phyloP scores from a whole-genome alignment of 1,140 invertebrate species.

The Hormaphis cornu region DNA sequence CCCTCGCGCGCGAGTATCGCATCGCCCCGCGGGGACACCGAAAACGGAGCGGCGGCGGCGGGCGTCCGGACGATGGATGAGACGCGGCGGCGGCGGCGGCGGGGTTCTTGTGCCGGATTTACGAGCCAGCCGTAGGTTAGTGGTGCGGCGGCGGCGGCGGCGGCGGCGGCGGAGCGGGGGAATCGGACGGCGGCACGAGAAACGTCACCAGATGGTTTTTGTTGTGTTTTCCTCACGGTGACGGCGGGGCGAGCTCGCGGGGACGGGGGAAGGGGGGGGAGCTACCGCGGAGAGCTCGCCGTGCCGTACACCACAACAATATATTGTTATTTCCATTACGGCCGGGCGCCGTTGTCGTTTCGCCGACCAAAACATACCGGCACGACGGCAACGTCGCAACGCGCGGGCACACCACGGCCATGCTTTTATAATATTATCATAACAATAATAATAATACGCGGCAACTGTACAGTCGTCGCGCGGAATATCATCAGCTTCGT shows the following conservation, averaged over 20 bases:
- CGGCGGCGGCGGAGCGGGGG: neutral
- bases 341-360: slow-evolving; percentile 15
- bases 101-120: slow-evolving; percentile 17
- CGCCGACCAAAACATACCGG: slow-evolving; percentile 15
- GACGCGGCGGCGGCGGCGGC: neutral
- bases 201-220: slow-evolving; percentile 29
- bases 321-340: too few relatives aligned
- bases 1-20: too few relatives aligned
- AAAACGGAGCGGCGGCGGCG: neutral
- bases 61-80: neutral
- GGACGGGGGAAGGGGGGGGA: neutral
- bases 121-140: slow-evolving; percentile 30
- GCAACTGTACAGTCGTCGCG: too few relatives aligned
- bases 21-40: slow-evolving; percentile 6
- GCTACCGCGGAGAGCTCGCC: neutral
- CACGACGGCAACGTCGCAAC: slow-evolving; percentile 19
- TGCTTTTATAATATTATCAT: too few relatives aligned
- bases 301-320: neutral
- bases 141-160: neutral
- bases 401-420: neutral
- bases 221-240: slow-evolving; percentile 15
- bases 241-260: neutral
- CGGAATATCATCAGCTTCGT: too few relatives aligned
- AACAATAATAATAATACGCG: too few relatives aligned
- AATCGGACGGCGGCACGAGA: neutral